A percentile compares a stretch with the other conserved stretches of the same genome.
phyloP scores from a whole-genome alignment of 2,888 invertebrate genomes.

The Nymphalis urticae region DNA sequence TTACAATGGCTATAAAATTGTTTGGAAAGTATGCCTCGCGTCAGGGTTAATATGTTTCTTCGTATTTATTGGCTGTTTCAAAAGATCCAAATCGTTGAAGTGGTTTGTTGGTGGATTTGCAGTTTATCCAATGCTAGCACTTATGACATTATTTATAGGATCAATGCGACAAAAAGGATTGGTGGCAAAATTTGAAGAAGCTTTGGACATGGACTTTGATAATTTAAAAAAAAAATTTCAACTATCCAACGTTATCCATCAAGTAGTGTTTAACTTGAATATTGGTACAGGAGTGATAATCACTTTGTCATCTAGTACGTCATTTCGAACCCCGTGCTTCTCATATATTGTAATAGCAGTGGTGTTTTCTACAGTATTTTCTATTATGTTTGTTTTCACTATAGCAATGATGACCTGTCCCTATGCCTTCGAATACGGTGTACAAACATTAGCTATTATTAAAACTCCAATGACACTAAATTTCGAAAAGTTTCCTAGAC shows the following conservation, averaged over 20 bases:
- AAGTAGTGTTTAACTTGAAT: slow-evolving; percentile 52
- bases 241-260: slow-evolving; percentile 47
- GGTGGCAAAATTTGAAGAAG: slow-evolving; percentile 53
- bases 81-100: slow-evolving; percentile 49
- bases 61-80: slow-evolving; percentile 58
- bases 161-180: slow-evolving; percentile 70
- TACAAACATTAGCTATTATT: slow-evolving; percentile 44
- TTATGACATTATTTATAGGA: slow-evolving; percentile 55
- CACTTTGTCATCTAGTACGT: slow-evolving; percentile 53
- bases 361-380: slow-evolving; percentile 45
- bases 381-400: slow-evolving; percentile 49
- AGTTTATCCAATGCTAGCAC: slow-evolving; percentile 51
- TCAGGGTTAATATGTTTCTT: slow-evolving; percentile 52
- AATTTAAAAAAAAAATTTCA: slow-evolving; percentile 47
- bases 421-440: slow-evolving; percentile 52
- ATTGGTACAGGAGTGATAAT: slow-evolving; percentile 61
- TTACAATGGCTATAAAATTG: slow-evolving; percentile 43
- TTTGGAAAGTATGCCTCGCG: slow-evolving; percentile 63
- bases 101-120: slow-evolving; percentile 49
- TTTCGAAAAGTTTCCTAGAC: slow-evolving; percentile 61
- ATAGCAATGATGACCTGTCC: slow-evolving; percentile 64
- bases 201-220: slow-evolving; percentile 57
- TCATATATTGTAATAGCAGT: slow-evolving; percentile 58
- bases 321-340: slow-evolving; percentile 65
- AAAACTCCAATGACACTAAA: slow-evolving; percentile 47